Evolutionary conservation across 2,888 invertebrate genomes (phyloP), one percentile per base, ranked within the genome.

Genomic region (Apomyelois bistriatella): DNA sequence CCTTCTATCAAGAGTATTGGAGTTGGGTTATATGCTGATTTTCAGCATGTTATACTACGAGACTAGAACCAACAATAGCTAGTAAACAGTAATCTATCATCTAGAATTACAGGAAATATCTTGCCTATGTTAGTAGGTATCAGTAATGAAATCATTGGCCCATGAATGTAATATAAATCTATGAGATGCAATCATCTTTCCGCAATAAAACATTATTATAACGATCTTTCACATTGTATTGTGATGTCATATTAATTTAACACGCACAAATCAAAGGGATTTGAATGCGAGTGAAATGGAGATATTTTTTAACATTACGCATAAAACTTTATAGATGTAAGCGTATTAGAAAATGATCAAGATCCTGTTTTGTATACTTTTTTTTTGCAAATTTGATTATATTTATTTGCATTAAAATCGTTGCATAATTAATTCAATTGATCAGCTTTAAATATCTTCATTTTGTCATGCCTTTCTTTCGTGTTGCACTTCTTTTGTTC

Each of bases 101-200:
- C 30, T 47, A 51, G 49, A 38, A 46, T 49, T 32, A 37, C 48
- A 55, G 48, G 48, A 47, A 50, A 40, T 40, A 28, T 40, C 40
- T 50, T 32, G 7, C 1, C 16, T 50, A 12, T 40, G 28, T 13
- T 38, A 49, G n/a, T n/a, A n/a, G n/a, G 16, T 40, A 40, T 40
- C 49, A 10, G 15, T 50, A 50, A 16, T 16, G 40, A 50, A 32
- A 38, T 50, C 49, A 41, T 16, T 40, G 30, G 40, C 3, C 41
- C 41, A 16, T 50, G 10, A 46, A 50, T 40, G 40, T 16, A 32
- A 30, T 30, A 6, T 38, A 40, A 30, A 32, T 32, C 41, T 49
- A 38, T 46, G 12, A 15, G 10, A 46, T 32, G 10, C 13, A 40
- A 46, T 16, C 1, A 46, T 32, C 15, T 32, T 46, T 43, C 30